Base-by-base conservation (phyloP, 2,797 vertebrate genomes). In the Knipowitschia caucasica region DNA sequence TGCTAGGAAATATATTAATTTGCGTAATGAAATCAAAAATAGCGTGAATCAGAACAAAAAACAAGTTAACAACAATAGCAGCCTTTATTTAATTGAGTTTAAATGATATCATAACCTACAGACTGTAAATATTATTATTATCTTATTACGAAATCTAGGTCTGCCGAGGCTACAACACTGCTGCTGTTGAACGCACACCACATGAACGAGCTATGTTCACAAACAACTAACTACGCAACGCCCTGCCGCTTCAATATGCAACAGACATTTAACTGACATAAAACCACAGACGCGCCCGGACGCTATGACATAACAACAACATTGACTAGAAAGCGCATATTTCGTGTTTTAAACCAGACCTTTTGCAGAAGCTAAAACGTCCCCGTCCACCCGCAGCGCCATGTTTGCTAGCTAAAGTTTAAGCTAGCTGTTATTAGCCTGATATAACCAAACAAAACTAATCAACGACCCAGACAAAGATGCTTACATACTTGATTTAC, bases 341-440 rank as follows among this genome's bases (percentile, higher is more conserved):
- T 15, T 1, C 7, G 21, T 21, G 24, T 4, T 15, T 43, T 70
- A 75, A 21, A 39, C 71, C 78, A 18, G 54, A 86, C 84, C 84
- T 78, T 60, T 59, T 14, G 57, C 9, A 21, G 27, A 24, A 1
- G 38, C 39, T 12, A 40, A 65, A 38, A 35, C 45, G 17, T n/a
- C n/a, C 0, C 40, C 45, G 17, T 81, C 70, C 81, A 83, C 83
- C 23, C 50, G 18, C n/a, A 35, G 9, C 21, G 46, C 40, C 12
- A 20, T 33, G 56, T 6, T n/a, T n/a, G n/a, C n/a, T n/a, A n/a
- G n/a, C n/a, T 38, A 55, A 65, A 69, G 39, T 55, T 50, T 53
- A 3, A 20, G 30, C 31, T 59, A 56, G 25, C 66, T 17, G 55
- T 35, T 36, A 40, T 60, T 46, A 71, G 60, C 61, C 14, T 14